Evolutionary conservation across 2,797 vertebrate genomes (phyloP).

Genomic region (Tangara arthus): DNA sequence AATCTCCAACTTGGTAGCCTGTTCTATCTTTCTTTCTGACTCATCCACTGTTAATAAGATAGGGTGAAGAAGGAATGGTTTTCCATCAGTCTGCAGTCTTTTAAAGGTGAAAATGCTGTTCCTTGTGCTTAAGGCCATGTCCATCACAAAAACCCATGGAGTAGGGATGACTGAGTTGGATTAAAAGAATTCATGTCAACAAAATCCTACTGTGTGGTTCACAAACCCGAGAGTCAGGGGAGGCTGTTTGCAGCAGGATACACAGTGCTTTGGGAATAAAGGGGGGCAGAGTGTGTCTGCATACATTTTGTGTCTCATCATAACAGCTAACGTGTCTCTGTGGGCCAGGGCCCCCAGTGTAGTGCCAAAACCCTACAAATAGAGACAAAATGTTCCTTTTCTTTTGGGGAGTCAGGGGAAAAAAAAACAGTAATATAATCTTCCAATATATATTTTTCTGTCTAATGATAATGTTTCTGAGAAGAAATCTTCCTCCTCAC

Average conservation of each 20-base stretch:
- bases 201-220: not conserved
- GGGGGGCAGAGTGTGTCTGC: not conserved
- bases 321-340: not conserved
- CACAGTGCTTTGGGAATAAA: not conserved
- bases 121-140: not conserved
- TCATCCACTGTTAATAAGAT: not conserved
- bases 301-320: not conserved
- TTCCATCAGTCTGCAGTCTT: not conserved
- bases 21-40: not conserved
- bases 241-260: not conserved
- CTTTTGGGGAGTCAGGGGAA: not conserved
- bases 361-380: not conserved
- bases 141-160: not conserved
- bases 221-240: not conserved
- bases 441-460: not conserved
- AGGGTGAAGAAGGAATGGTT: not conserved
- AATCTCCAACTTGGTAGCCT: not conserved
- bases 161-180: not conserved
- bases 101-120: not conserved
- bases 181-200: not conserved
- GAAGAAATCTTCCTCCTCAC: not conserved
- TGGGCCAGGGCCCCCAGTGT: not conserved
- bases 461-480: not conserved
- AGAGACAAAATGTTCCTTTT: not conserved
- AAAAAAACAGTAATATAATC: fast-evolving